Conservation (phyloP, 1,140 invertebrate genomes). For the Medauroidea extradentata region DNA sequence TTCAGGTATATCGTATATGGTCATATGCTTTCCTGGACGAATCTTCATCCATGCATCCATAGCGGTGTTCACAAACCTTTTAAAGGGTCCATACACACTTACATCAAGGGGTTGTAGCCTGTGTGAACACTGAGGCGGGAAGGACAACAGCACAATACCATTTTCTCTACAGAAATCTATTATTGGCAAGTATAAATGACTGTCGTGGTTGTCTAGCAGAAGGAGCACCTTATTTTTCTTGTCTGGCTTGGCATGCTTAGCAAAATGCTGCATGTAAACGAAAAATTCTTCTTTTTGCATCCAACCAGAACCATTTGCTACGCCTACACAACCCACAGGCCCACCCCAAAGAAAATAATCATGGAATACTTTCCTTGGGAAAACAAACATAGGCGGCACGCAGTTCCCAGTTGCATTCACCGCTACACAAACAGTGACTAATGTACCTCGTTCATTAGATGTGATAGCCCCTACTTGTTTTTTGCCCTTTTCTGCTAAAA, state of each 20-base stretch:
- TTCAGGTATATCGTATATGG: constrained; percentile 22
- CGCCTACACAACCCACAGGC: constrained; percentile 34
- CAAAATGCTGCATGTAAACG: constrained; percentile 39
- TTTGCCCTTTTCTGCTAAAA: constrained; percentile 29
- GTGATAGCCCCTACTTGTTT: constrained; percentile 46
- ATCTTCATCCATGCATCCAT: constrained; percentile 17
- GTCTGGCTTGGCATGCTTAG: constrained; percentile 21
- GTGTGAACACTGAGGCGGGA: constrained; percentile 32
- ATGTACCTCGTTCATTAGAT: constrained; percentile 40
- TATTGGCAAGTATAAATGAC: constrained; percentile 20
- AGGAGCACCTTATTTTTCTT: constrained; percentile 19
- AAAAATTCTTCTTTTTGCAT: constrained; percentile 35
- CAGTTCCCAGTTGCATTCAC: constrained; percentile 39
- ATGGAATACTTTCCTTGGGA: constrained; percentile 36
- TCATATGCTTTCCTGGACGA: constrained; percentile 24
- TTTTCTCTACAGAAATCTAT: constrained; percentile 31
- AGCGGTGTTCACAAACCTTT: constrained; percentile 23
- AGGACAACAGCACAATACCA: constrained; percentile 27
- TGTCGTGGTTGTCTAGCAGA: constrained; percentile 29
- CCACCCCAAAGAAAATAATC: constrained; percentile 34
- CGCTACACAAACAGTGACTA: constrained; percentile 40
- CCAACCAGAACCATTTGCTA: constrained; percentile 37
- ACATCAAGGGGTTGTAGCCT: constrained; percentile 34
- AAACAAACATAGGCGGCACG: constrained; percentile 43
- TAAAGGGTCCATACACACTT: constrained; percentile 28